Conservation (phyloP, 2,113 vertebrate species). For the Seriola dumerili region DNA sequence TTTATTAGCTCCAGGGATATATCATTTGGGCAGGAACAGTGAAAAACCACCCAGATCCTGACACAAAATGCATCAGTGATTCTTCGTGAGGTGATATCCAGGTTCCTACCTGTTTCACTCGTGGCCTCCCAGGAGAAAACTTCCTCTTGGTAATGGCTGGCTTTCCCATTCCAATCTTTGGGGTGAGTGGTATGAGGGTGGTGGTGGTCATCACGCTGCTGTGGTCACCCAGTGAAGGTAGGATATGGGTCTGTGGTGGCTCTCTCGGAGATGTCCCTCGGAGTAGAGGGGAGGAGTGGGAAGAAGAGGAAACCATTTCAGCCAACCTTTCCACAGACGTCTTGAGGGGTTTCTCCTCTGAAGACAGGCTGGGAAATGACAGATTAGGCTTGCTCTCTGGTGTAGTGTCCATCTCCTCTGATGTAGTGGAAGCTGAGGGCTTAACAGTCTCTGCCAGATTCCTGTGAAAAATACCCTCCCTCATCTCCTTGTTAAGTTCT, state of each 20-base stretch:
- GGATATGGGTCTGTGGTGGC: conserved; percentile 71
- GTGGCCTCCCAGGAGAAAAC: conserved; percentile 97
- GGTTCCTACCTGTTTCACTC: conserved; percentile 96
- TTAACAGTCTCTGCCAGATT: conserved; percentile 62
- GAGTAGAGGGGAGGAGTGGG: conserved; percentile 74
- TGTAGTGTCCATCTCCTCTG: conserved; percentile 79
- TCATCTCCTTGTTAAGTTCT: conserved; percentile 64
- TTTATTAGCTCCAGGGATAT: not conserved
- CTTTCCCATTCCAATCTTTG: conserved; percentile 99
- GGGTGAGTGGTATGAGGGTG: conserved; percentile 92
- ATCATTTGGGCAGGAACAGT: not conserved
- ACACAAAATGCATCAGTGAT: not conserved
- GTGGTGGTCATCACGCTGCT: conserved; percentile 83
- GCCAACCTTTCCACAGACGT: conserved; percentile 80
- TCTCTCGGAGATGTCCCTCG: conserved; percentile 83
- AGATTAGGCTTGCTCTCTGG: conserved; percentile 80
- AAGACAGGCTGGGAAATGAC: conserved; percentile 81
- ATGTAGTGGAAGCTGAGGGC: conserved; percentile 45
- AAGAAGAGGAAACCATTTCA: conserved; percentile 82
- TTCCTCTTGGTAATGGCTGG: conserved; percentile 99
- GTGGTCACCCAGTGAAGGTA: conserved; percentile 81
- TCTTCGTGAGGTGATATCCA: not conserved
- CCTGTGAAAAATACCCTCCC: conserved; percentile 56
- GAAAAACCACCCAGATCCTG: conserved; percentile 9
- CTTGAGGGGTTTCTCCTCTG: conserved; percentile 85